Evolutionary conservation across 2,888 invertebrate genomes (phyloP).

Genomic region (Drosophila niveifrons): DNA sequence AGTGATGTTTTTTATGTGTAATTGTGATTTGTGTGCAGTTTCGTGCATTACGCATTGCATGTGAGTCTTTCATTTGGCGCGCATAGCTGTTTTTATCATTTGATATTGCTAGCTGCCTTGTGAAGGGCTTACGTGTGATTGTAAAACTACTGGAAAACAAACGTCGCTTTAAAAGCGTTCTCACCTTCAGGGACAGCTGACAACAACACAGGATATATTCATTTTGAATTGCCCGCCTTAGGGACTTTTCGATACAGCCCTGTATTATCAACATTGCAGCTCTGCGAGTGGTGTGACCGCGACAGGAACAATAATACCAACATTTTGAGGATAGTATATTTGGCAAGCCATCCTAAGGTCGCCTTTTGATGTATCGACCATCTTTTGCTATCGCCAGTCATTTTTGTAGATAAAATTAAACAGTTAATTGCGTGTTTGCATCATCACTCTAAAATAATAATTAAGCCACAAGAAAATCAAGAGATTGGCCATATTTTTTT

Average conservation of each 20-base stretch:
- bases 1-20: conserved; percentile 12
- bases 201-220: neutral
- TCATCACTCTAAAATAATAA: too few relatives aligned
- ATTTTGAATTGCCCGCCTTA: conserved; percentile 24
- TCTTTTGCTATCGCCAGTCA: too few relatives aligned
- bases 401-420: too few relatives aligned
- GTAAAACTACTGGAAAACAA: conserved; percentile 57
- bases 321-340: neutral
- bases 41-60: conserved; percentile 68
- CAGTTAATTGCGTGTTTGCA: too few relatives aligned
- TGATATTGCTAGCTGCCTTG: conserved; percentile 85
- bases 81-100: conserved; percentile 76
- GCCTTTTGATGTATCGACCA: too few relatives aligned
- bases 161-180: too few relatives aligned
- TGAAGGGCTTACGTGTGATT: conserved; percentile 85
- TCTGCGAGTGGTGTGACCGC: neutral
- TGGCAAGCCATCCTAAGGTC: neutral
- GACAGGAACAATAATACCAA: neutral
- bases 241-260: conserved; percentile 10
- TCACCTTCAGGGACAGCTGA: neutral
- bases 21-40: neutral
- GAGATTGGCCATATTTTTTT: neutral
- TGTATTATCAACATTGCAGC: conserved; percentile 11
- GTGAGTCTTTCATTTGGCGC: conserved; percentile 85
- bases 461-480: too few relatives aligned